These are phyloP conservation scores for Aldabrachelys gigantea DNA, from an alignment of 2,113 vertebrate genomes.

Conservation along the genomic window DNA sequence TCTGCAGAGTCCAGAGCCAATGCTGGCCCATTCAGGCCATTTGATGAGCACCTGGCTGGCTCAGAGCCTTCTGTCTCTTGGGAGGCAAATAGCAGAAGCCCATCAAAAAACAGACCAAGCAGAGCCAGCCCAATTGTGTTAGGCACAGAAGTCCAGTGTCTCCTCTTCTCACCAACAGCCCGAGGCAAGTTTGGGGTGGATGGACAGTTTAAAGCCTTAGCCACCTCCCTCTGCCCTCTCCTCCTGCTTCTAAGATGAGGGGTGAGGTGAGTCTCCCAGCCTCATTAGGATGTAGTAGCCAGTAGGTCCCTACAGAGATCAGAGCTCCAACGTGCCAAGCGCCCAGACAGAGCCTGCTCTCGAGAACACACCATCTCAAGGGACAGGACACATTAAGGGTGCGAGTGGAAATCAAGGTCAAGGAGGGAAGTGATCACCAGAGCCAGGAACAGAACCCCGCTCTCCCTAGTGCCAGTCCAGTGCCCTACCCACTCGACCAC, in stretches of 20 bases:
- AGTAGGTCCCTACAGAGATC: background rate
- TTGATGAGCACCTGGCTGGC: background rate
- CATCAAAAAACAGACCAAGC: no score
- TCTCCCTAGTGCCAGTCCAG: background rate
- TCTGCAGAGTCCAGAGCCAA: background rate
- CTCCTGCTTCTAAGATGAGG: background rate
- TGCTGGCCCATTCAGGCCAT: background rate
- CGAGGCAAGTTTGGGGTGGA: background rate
- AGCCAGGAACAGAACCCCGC: background rate
- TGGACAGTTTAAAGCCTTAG: background rate
- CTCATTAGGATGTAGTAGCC: background rate
- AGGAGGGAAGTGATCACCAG: background rate
- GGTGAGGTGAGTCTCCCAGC: background rate
- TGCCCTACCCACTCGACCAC: background rate
- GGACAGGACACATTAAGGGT: rapidly evolving
- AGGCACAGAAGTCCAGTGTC: no score
- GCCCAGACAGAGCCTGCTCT: rapidly evolving
- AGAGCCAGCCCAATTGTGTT: no score
- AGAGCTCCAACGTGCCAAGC: background rate
- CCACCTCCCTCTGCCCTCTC: background rate
- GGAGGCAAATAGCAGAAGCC: no score
- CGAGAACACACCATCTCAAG: background rate
- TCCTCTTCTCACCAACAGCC: background rate
- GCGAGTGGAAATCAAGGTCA: background rate
- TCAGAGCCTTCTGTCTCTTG: background rate